Base-by-base conservation (phyloP, 2,113 vertebrate species). In the Eolophus roseicapilla region DNA sequence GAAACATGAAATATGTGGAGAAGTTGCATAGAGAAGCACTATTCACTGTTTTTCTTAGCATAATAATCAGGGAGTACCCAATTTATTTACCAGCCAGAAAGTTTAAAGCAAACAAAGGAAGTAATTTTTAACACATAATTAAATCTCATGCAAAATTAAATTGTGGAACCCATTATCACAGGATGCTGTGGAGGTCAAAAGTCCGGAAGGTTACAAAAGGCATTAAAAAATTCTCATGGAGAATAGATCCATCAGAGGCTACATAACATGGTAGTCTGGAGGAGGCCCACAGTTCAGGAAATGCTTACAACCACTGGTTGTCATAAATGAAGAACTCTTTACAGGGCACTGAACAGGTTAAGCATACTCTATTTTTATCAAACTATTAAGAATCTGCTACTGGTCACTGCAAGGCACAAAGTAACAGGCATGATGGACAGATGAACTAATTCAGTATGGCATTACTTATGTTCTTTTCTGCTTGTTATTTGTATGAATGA, bases 31-130 rank as follows among this genome's bases (percentile, higher is more conserved):
- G 27, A 52, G 25, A 81, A 65, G 31, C 25, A 63, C 28, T 29
- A 41, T 28, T 77, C 50, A 25, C 59, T 93, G 25, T 3, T 82
- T 73, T 78, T 65, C 68, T 41, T 78, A 41, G 20, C 53, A 47
- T 29, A 57, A 86, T 68, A 67, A 83, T 90, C 82, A 82, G 41
- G 6, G 50, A 88, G 46, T 86, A 91, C 55, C 76, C 50, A 59
- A 95, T 94, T 86, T 90, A 92, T 90, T 93, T 90, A 78, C 39
- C 33, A 71, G 64, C 60, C 76, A 88, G 80, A 90, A 90, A 93
- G 43, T 71, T 84, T 93, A 82, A 96, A 92, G 73, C 67, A 91
- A 96, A 89, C 67, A 86, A 50, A 94, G 88, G 94, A 95, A 95
- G 86, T 75, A 0, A 81, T 96, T 94, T 97, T 95, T 94, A 73